Evolutionary conservation across 2,797 vertebrate species (phyloP).

Genomic region (Cyprinella venusta): DNA sequence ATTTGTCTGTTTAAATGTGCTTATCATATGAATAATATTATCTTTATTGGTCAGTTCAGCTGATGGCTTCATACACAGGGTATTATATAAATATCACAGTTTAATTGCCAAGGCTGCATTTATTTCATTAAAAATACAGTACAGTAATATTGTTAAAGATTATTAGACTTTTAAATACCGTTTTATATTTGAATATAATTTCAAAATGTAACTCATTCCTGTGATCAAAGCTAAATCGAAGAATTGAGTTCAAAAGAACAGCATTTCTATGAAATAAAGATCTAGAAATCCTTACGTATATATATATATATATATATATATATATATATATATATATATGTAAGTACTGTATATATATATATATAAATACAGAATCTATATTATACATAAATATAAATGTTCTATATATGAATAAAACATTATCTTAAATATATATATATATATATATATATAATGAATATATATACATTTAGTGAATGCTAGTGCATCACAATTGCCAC

Average conservation of each 20-base stretch:
- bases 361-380: too few relatives aligned
- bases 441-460: too few relatives aligned
- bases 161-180: not conserved
- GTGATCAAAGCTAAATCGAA: not conserved
- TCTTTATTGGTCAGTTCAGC: not conserved
- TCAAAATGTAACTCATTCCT: not conserved
- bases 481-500: too few relatives aligned
- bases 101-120: not conserved
- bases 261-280: not conserved
- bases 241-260: too few relatives aligned
- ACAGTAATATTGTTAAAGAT: not conserved
- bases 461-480: too few relatives aligned
- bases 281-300: too few relatives aligned
- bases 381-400: too few relatives aligned
- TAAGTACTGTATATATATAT: too few relatives aligned
- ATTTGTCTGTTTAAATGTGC: not conserved
- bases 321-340: too few relatives aligned
- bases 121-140: not conserved
- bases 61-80: not conserved
- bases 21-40: not conserved
- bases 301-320: too few relatives aligned
- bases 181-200: not conserved
- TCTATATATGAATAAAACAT: too few relatives aligned
- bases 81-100: not conserved
- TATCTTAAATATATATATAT: too few relatives aligned